Percentiles rank a stretch among this genome's conserved stretches.
Evolutionary conservation across 2,888 invertebrate genomes (phyloP).

Genomic region (Tetrapedia diversipes): DNA sequence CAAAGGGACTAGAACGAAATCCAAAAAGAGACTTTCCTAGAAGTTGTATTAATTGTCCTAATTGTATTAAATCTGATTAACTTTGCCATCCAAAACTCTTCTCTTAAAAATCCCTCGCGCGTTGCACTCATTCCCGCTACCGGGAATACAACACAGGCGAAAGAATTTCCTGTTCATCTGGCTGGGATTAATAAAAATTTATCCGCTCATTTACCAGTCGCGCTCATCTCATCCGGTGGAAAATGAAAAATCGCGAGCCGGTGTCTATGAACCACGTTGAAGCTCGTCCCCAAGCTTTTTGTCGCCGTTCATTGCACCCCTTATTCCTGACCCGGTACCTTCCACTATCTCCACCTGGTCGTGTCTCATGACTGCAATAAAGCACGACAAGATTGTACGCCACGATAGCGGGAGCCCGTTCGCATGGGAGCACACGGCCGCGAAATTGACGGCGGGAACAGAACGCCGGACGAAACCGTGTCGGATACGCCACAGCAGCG

Average conservation of each 20-base stretch:
- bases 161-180: too few species aligned
- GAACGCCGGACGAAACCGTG: slow-evolving; percentile 56
- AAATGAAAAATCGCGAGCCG: slow-evolving; percentile 20
- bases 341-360: slow-evolving; percentile 5
- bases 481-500: slow-evolving; percentile 13
- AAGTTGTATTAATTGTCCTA: too few species aligned
- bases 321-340: slow-evolving; percentile 1
- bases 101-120: too few species aligned
- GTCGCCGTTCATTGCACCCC: slow-evolving; percentile 5
- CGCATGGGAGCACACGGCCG: slow-evolving; percentile 39
- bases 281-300: background rate
- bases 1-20: too few species aligned
- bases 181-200: slow-evolving; percentile 10
- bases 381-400: slow-evolving; percentile 42
- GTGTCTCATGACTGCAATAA: slow-evolving; percentile 55
- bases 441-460: slow-evolving; percentile 60
- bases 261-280: slow-evolving; percentile 2
- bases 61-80: too few species aligned
- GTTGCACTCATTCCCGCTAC: too few species aligned
- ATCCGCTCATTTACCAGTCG: background rate
- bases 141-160: too few species aligned
- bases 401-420: slow-evolving; percentile 40
- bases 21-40: too few species aligned
- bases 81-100: too few species aligned
- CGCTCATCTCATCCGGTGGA: too few species aligned